These are phyloP conservation scores for Helleia helle DNA, from an alignment of 2,888 invertebrate genomes.

Conservation along the genomic window DNA sequence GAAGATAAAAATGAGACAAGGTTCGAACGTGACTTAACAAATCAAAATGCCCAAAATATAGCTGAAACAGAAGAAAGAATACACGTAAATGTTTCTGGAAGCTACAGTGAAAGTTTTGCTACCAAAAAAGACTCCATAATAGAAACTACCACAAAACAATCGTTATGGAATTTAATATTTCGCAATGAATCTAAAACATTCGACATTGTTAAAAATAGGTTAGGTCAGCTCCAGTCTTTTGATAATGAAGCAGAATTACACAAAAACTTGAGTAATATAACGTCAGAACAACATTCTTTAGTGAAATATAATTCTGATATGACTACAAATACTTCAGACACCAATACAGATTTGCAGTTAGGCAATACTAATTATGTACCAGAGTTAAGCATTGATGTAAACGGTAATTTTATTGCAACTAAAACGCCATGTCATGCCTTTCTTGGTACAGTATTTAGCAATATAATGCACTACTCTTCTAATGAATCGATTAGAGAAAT, in stretches of 20 bases:
- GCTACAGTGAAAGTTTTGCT: neutral
- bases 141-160: too few species aligned
- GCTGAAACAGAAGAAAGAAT: neutral
- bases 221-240: too few species aligned
- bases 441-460: conserved; percentile 50
- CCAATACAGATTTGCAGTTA: too few species aligned
- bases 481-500: conserved; percentile 47
- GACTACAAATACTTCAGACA: neutral
- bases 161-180: too few species aligned
- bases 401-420: conserved; percentile 55
- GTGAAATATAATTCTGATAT: neutral
- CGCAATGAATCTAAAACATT: too few species aligned
- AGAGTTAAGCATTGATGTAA: conserved; percentile 43
- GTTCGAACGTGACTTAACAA: neutral
- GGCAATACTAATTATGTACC: neutral
- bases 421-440: conserved; percentile 55
- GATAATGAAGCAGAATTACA: too few species aligned
- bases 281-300: neutral
- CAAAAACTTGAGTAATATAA: neutral
- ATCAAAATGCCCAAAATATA: neutral
- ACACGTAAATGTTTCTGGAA: neutral
- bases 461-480: conserved; percentile 34
- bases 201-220: too few species aligned
- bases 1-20: neutral
- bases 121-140: too few species aligned